Evolutionary conservation across 2,797 vertebrate genomes (phyloP), one percentile per base, ranked within the genome.

Genomic region (Labeo calbasu): DNA sequence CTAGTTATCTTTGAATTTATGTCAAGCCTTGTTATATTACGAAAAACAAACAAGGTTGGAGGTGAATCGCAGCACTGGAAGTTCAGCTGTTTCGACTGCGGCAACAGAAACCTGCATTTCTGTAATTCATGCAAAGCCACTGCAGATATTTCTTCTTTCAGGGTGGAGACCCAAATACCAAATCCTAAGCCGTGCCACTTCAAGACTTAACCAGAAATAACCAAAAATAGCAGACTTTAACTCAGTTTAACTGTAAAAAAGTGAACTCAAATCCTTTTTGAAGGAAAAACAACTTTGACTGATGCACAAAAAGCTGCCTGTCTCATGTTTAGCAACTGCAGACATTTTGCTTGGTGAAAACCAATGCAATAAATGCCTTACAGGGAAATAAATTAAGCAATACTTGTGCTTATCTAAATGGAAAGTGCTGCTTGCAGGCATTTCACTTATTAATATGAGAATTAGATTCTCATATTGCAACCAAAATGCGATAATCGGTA

Each of bases 41-140:
- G 14, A 59, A 48, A 36, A 43, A 59, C 5, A 17, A 55, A 25
- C 14, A 55, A 46, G 55, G 75, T 6, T 61, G 75, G 14, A 43
- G 40, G 53, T 72, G 4, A 63, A 63, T 65, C 28, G 51, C 75
- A 65, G 8, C 57, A 25, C 55, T 50, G 43, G 36, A 72, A 63
- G 55, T 82, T 76, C 23, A 72, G 53, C 19, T 5, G 12, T 53
- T 76, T 65, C 43, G 1, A 57, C 46, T 11, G 53, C 25, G 2
- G 46, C 57, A 82, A 13, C 55, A 36, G 21, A 75, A 82, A 75
- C 70, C 70, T 75, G 57, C 70, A 53, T 75, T 63, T 28, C 25
- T 50, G 32, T 82, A 82, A 82, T 75, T 82, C 46, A 82, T 75
- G 81, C 59, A 75, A 82, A 82, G 81, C 70, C 80, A 53, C 81